These are phyloP conservation scores for Molossus molossus DNA, from an alignment of 2,797 vertebrate genomes.

Conservation along the genomic window DNA sequence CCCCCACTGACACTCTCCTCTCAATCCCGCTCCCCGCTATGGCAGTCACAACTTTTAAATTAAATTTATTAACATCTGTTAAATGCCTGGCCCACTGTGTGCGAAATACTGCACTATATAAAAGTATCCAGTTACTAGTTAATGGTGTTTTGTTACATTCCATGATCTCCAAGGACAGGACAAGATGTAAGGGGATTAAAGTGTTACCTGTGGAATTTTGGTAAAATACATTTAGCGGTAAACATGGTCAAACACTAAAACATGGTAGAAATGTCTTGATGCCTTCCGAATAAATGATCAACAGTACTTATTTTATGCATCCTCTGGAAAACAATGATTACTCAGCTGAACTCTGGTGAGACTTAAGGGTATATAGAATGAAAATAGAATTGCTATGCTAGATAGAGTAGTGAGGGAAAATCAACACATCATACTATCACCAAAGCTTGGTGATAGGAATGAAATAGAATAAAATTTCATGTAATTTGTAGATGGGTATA, in stretches of 20 bases:
- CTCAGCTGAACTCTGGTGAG: background rate
- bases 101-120: background rate
- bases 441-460: background rate
- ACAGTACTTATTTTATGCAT: background rate
- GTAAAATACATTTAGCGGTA: background rate
- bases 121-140: background rate
- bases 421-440: slow-evolving; percentile 21
- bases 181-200: background rate
- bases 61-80: slow-evolving; percentile 48
- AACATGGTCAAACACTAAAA: slow-evolving; percentile 35
- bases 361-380: background rate
- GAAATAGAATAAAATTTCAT: slow-evolving; percentile 57
- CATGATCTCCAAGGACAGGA: slow-evolving; percentile 1
- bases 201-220: background rate
- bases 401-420: background rate
- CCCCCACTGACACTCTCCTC: too few species aligned
- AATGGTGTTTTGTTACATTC: background rate
- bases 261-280: slow-evolving; percentile 17
- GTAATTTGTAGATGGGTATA: background rate
- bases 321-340: slow-evolving; percentile 46
- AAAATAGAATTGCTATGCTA: slow-evolving; percentile 17
- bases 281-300: slow-evolving; percentile 41
- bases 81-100: background rate
- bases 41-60: slow-evolving; percentile 13
- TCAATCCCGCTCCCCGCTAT: too few species aligned